phyloP scores from a whole-genome alignment of 1,140 invertebrate genomes.

The Prorops nasuta region DNA sequence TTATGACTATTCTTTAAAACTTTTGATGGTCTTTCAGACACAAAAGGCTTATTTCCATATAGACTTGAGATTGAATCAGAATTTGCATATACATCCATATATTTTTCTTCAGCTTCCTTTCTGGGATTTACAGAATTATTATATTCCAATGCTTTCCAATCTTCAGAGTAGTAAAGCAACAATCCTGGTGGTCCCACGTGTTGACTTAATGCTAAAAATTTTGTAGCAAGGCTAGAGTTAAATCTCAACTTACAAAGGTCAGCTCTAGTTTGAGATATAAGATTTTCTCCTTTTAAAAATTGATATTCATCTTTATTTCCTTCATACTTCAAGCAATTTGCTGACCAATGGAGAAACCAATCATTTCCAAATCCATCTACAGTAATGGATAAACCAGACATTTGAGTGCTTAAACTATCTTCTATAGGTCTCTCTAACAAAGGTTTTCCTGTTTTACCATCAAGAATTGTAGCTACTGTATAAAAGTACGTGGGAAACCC shows the following conservation, averaged over 20 bases:
- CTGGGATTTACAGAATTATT: constrained; percentile 49
- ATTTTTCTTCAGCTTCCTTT: constrained; percentile 48
- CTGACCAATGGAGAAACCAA: constrained; percentile 73
- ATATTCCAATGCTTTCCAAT: constrained; percentile 50
- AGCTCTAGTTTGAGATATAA: constrained; percentile 63
- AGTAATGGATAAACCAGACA: constrained; percentile 66
- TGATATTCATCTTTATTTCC: constrained; percentile 45
- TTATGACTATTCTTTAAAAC: constrained; percentile 12
- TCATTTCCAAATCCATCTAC: constrained; percentile 69
- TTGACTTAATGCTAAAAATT: constrained; percentile 69
- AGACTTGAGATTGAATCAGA: constrained; percentile 13
- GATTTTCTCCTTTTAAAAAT: constrained; percentile 60
- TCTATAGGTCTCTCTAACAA: constrained; percentile 65
- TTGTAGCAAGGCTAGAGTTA: constrained; percentile 65
- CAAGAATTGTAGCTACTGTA: constrained; percentile 67
- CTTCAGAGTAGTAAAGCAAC: constrained; percentile 49
- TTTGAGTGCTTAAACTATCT: constrained; percentile 67
- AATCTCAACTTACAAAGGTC: constrained; percentile 75
- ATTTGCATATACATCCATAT: constrained; percentile 34
- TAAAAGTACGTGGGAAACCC: constrained; percentile 77
- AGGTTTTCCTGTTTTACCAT: constrained; percentile 68
- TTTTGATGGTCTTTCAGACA: constrained; percentile 22
- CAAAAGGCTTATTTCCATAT: constrained; percentile 14
- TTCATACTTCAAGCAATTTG: constrained; percentile 63
- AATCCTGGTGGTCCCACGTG: constrained; percentile 69